Evolutionary conservation across 1,140 invertebrate genomes (phyloP).

Genomic region (Temnothorax nylanderi): DNA sequence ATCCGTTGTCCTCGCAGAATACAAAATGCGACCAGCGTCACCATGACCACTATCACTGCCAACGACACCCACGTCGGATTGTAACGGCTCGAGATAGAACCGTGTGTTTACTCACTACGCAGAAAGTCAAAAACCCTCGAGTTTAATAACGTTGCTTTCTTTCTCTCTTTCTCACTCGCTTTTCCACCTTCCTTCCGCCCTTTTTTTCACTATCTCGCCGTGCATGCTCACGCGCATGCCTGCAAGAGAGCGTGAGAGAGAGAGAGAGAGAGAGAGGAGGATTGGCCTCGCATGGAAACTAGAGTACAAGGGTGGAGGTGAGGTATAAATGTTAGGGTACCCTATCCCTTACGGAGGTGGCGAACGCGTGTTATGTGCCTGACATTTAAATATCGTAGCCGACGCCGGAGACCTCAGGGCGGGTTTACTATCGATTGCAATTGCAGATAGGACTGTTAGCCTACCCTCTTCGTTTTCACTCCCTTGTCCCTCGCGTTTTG

Average conservation of each 20-base stretch:
- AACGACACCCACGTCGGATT: not conserved
- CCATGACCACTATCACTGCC: not conserved
- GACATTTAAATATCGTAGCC: slow-evolving; percentile 85
- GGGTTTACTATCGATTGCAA: slow-evolving; percentile 78
- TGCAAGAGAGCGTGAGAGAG: not conserved
- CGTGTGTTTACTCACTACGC: slow-evolving; percentile 75
- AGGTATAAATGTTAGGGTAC: slow-evolving; percentile 79
- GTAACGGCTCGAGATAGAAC: slow-evolving; percentile 3
- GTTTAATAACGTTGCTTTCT: slow-evolving; percentile 79
- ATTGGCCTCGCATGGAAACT: slow-evolving; percentile 19
- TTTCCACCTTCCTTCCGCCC: slow-evolving; percentile 1
- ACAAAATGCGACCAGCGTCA: slow-evolving; percentile 55
- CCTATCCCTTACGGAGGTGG: slow-evolving; percentile 72
- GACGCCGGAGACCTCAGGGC: slow-evolving; percentile 62
- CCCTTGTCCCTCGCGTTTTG: not conserved
- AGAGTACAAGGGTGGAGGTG: slow-evolving; percentile 64
- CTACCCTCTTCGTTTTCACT: slow-evolving; percentile 39
- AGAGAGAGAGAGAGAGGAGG: slow-evolving; percentile 15
- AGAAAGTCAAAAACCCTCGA: slow-evolving; percentile 79
- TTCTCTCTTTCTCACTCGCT: not conserved
- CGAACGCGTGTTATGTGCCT: slow-evolving; percentile 80
- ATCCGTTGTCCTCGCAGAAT: slow-evolving; percentile 40
- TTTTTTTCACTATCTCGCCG: slow-evolving; percentile 14
- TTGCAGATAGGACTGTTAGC: slow-evolving; percentile 74
- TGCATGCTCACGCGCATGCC: not conserved